Base-by-base conservation (phyloP, 2,113 vertebrate species). In the Petromus typicus region DNA sequence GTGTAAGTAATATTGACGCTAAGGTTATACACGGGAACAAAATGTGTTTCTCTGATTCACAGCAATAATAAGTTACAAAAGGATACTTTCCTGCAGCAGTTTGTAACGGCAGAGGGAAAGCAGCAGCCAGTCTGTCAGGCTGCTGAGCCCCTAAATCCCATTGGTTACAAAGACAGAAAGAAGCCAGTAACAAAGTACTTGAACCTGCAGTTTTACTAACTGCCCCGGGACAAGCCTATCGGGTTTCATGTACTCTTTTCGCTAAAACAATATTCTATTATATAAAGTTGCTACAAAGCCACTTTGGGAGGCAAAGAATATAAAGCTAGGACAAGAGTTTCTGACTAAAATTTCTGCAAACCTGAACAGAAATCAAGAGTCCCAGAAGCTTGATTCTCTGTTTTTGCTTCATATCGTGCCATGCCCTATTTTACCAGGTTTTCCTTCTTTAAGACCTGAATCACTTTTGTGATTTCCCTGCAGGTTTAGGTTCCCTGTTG, bases 21-120 rank as follows among this genome's bases (percentile, higher is more conserved):
- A 56, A 89, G 66, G 23, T 61, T 23, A 12, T 40, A 57, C 0
- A 84, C 18, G 25, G 64, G 91, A 84, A 84, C 66, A 61, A 89
- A 81, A 63, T 18, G 7, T 27, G 25, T 51, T 61, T 78, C 82
- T 86, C 78, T 16, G 18, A 51, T 27, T 73, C 78, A 56, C 76
- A 73, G 79, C 59, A 75, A 59, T 16, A 32, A 82, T 75, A 86
- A 96, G 61, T 71, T 66, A 73, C 64, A 88, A 61, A 32, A 12
- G 18, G n/a, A 54, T 25, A 32, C 86, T 95, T 95, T 94, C 93
- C 90, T 59, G 66, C 6, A 66, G 37, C 83, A 40, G 69, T n/a
- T 40, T n/a, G 51, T 37, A 8, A 13, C 25, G 43, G 30, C 82
- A 16, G 27, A 71, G 80, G 37, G 73, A 32, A 63, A 57, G 40